phyloP scores from a whole-genome alignment of 2,888 invertebrate genomes.

The Erebia palarica region DNA sequence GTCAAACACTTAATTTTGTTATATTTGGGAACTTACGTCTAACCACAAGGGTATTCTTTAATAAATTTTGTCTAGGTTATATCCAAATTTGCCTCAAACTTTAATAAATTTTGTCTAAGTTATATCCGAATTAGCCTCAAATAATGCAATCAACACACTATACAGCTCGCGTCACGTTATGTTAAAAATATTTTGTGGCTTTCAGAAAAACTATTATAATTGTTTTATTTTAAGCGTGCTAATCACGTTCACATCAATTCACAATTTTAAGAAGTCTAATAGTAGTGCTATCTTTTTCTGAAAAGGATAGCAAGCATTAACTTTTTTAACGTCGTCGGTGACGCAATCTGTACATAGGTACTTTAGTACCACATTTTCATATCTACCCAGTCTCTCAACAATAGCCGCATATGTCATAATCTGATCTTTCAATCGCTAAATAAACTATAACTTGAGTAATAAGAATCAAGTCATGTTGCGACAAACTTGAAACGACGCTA shows the following conservation, averaged over 20 bases:
- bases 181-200: not conserved
- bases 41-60: not conserved
- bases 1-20: not conserved
- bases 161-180: not conserved
- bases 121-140: slow-evolving; percentile 18
- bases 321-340: not conserved
- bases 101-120: slow-evolving; percentile 11
- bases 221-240: no score
- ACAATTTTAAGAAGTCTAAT: no score
- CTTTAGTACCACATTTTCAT: slow-evolving; percentile 15
- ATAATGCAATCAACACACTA: not conserved
- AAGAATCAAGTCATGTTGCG: no score
- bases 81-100: slow-evolving; percentile 12
- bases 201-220: no score
- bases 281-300: no score
- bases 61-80: slow-evolving; percentile 13
- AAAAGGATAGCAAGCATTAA: not conserved
- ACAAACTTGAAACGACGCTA: no score
- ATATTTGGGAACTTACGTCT: not conserved
- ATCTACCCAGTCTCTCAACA: slow-evolving; percentile 10
- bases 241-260: no score
- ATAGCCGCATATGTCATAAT: not conserved
- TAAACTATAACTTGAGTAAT: no score
- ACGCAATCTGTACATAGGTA: not conserved
- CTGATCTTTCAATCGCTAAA: no score